Percentiles rank a stretch among this genome's conserved stretches.
These are phyloP conservation scores for Phengaris arion DNA, from an alignment of 2,888 invertebrate species.

Conservation along the genomic window DNA sequence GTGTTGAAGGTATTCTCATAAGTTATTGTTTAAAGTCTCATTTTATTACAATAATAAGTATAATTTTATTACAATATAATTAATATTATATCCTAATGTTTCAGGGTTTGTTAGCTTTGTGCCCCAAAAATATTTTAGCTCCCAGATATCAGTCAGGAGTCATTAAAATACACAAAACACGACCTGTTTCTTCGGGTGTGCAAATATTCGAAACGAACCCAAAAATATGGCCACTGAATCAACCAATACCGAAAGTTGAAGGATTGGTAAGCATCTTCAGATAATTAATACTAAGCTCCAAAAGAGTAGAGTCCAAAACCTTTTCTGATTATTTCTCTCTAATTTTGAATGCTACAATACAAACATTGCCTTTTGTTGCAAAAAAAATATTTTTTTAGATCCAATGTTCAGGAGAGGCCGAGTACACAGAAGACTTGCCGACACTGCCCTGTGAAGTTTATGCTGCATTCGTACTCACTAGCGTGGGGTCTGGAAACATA, in stretches of 20 bases:
- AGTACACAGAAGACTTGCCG: slow-evolving; percentile 82
- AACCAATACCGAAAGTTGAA: slow-evolving; percentile 42
- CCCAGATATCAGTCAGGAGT: slow-evolving; percentile 68
- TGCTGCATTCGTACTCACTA: slow-evolving; percentile 82
- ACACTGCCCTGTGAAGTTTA: slow-evolving; percentile 80
- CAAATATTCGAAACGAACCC: slow-evolving; percentile 81
- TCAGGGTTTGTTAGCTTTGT: slow-evolving; percentile 73
- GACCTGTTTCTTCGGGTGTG: slow-evolving; percentile 79
- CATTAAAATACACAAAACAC: slow-evolving; percentile 51
- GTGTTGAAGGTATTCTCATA: background rate
- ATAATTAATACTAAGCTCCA: background rate
- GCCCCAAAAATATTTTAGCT: slow-evolving; percentile 61
- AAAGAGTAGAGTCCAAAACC: too few species aligned
- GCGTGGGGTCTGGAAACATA: slow-evolving; percentile 78
- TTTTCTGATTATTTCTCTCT: too few species aligned
- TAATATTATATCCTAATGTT: slow-evolving; percentile 11
- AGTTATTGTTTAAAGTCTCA: background rate
- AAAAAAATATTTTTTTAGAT: slow-evolving; percentile 47
- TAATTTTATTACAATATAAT: background rate
- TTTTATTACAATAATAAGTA: slow-evolving; percentile 8
- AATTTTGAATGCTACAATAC: too few species aligned
- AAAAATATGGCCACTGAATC: slow-evolving; percentile 80
- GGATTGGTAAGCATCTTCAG: slow-evolving; percentile 37
- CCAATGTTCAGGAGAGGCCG: slow-evolving; percentile 83
- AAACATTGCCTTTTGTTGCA: too few species aligned